phyloP scores from a whole-genome alignment of 2,888 invertebrate species.

The Agrenia bidenticulata region DNA sequence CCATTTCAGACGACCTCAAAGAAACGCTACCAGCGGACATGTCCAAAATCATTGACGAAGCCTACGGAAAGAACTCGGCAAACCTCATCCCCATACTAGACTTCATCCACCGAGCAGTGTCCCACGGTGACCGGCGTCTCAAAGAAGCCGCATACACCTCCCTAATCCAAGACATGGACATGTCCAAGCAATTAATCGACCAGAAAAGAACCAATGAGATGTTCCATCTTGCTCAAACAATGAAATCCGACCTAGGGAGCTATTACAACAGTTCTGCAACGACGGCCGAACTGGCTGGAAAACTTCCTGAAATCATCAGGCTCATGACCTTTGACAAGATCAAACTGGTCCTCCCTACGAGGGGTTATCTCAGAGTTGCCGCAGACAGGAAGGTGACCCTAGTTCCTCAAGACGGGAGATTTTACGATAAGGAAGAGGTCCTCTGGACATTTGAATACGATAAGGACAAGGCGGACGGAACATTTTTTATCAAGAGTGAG shows the following conservation, averaged over 20 bases:
- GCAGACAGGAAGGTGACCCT: slow-evolving; percentile 38
- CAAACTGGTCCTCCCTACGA: slow-evolving; percentile 30
- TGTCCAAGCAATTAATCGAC: slow-evolving; percentile 27
- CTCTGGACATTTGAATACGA: slow-evolving; percentile 42
- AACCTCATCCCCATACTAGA: slow-evolving; percentile 27
- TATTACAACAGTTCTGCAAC: slow-evolving; percentile 35
- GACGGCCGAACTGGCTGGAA: slow-evolving; percentile 36
- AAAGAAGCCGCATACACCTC: slow-evolving; percentile 38
- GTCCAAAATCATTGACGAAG: slow-evolving; percentile 39
- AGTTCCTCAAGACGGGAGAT: slow-evolving; percentile 35
- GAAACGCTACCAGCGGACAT: slow-evolving; percentile 39
- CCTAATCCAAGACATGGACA: slow-evolving; percentile 35
- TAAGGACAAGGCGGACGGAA: slow-evolving; percentile 42
- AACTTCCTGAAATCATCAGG: slow-evolving; percentile 34
- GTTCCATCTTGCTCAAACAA: slow-evolving; percentile 37
- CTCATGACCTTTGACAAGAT: slow-evolving; percentile 39
- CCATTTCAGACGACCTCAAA: slow-evolving; percentile 41
- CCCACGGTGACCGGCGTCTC: slow-evolving; percentile 32
- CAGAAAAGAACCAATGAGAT: slow-evolving; percentile 34
- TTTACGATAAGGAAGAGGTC: slow-evolving; percentile 41
- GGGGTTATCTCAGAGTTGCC: slow-evolving; percentile 37
- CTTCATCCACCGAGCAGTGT: slow-evolving; percentile 40
- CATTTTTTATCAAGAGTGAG: slow-evolving; percentile 42
- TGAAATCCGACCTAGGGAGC: slow-evolving; percentile 38
- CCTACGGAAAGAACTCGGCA: slow-evolving; percentile 24